A percentile compares a stretch with the other conserved stretches of the same genome.
Evolutionary conservation across 2,797 vertebrate species (phyloP).

Genomic region (Carcharodon carcharias): DNA sequence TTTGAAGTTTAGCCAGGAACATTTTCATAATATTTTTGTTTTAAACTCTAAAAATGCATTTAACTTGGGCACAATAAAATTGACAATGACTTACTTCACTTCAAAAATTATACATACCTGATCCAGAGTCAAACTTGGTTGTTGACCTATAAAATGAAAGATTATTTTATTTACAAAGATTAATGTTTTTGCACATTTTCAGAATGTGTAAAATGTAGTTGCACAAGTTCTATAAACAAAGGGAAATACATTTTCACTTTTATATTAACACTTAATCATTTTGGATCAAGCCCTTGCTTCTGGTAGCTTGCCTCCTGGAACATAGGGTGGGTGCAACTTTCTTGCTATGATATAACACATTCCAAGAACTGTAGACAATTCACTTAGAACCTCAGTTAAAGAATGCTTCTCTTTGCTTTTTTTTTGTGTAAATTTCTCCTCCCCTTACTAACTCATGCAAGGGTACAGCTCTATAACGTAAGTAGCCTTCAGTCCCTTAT

Average conservation of each 20-base stretch:
- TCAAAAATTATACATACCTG: slow-evolving; percentile 73
- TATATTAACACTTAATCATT: not conserved
- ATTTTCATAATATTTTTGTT: not conserved
- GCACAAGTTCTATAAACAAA: not conserved
- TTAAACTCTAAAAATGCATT: not conserved
- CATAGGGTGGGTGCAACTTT: not conserved
- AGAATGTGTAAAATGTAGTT: not conserved
- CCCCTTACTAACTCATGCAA: not conserved
- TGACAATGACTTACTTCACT: not conserved
- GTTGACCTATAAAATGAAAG: slow-evolving; percentile 72
- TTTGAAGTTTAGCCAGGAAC: not conserved
- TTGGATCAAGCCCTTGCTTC: not conserved
- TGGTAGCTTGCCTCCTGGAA: not conserved
- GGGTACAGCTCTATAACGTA: not conserved
- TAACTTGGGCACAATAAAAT: not conserved
- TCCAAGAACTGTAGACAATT: not conserved
- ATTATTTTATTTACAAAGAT: slow-evolving; percentile 47
- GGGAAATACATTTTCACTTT: not conserved
- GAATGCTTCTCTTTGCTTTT: not conserved
- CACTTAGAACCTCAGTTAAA: not conserved
- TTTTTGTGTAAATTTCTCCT: not conserved
- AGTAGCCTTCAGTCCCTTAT: not conserved
- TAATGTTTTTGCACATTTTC: not conserved
- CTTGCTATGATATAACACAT: not conserved
- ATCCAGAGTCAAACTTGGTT: slow-evolving; percentile 91